Conservation (phyloP, 2,888 invertebrate genomes). For the Calameuta idolon region DNA sequence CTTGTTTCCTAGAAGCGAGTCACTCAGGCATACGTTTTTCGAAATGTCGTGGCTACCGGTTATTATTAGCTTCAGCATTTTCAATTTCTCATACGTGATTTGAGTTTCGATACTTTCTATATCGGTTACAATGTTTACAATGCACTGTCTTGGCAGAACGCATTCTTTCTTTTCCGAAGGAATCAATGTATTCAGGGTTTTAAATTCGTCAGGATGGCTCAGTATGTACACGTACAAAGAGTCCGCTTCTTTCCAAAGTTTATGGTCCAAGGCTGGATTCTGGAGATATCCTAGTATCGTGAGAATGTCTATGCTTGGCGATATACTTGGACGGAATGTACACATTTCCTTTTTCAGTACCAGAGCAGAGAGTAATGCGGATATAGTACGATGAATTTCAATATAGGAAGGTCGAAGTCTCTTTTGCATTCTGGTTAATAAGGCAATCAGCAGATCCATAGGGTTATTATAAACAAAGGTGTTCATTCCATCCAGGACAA, state of each 20-base stretch:
- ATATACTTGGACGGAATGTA: conserved; percentile 7
- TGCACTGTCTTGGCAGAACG: conserved; percentile 16
- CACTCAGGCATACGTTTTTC: not conserved
- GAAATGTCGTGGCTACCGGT: not conserved
- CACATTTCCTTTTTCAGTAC: conserved; percentile 20
- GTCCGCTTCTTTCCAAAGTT: conserved; percentile 2
- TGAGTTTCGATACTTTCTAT: not conserved
- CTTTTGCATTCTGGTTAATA: conserved; percentile 29
- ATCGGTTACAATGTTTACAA: conserved; percentile 10
- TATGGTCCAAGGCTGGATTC: conserved; percentile 13
- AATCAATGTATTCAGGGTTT: conserved; percentile 18
- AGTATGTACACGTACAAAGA: conserved; percentile 19
- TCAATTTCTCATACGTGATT: not conserved
- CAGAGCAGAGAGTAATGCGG: conserved; percentile 29
- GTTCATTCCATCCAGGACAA: conserved; percentile 28
- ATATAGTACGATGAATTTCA: conserved; percentile 17
- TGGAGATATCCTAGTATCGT: conserved; percentile 28
- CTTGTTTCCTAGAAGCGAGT: not conserved
- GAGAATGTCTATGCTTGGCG: conserved; percentile 27
- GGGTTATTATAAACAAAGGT: conserved; percentile 28
- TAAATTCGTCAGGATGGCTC: conserved; percentile 6
- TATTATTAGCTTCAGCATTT: not conserved
- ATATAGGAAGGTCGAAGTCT: conserved; percentile 13
- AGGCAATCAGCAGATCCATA: conserved; percentile 32
- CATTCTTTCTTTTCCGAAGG: conserved; percentile 24